phyloP scores from a whole-genome alignment of 2,888 invertebrate genomes.

The Fissipunctia ypsillon region DNA sequence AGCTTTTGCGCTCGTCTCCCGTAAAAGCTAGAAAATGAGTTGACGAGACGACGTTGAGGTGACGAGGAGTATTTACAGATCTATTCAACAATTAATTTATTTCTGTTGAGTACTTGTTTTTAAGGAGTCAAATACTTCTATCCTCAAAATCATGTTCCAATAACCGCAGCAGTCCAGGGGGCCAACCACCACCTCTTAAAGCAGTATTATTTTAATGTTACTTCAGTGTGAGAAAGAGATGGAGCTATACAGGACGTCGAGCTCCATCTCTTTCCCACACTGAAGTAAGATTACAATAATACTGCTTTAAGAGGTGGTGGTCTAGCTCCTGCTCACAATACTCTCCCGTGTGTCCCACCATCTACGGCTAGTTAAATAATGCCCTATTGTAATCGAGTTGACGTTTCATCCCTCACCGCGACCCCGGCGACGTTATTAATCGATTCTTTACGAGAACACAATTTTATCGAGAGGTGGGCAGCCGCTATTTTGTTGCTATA shows the following conservation, averaged over 20 bases:
- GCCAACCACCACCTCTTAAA: too few relatives aligned
- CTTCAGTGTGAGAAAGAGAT: too few relatives aligned
- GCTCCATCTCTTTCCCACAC: too few relatives aligned
- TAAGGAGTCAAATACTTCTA: neutral
- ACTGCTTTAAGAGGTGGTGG: too few relatives aligned
- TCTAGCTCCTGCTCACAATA: neutral
- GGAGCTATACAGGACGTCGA: too few relatives aligned
- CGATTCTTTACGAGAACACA: slow-evolving; percentile 63
- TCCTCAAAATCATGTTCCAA: neutral
- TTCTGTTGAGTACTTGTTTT: neutral
- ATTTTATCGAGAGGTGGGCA: slow-evolving; percentile 39
- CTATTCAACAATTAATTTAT: neutral
- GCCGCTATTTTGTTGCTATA: slow-evolving; percentile 15
- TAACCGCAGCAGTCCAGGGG: slow-evolving; percentile 2
- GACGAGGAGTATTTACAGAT: too few relatives aligned
- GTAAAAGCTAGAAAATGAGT: neutral
- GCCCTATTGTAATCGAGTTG: slow-evolving; percentile 73
- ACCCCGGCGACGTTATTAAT: slow-evolving; percentile 71
- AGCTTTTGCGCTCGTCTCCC: too few relatives aligned
- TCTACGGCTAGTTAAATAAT: slow-evolving; percentile 70
- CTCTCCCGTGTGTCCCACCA: slow-evolving; percentile 18
- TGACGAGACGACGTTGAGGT: too few relatives aligned
- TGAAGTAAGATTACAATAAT: too few relatives aligned
- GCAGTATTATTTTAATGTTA: too few relatives aligned
- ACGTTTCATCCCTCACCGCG: slow-evolving; percentile 70